Evolutionary conservation across 2,797 vertebrate species (phyloP).

Genomic region (Harpagifer antarcticus): DNA sequence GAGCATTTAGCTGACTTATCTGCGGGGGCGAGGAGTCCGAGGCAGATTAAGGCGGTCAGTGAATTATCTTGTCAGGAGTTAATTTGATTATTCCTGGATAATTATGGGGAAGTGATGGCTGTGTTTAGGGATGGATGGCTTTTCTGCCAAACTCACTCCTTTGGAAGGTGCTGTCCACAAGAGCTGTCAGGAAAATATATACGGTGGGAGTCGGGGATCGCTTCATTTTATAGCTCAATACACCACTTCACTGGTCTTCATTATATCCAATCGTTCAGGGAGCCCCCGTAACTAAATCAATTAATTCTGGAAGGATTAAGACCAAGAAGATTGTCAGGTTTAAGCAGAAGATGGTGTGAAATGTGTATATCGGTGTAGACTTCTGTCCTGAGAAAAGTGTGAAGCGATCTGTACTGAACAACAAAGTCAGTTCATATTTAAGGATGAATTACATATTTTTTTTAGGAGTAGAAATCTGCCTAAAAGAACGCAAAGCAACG

Average conservation of each 20-base stretch:
- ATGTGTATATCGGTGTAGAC: constrained; percentile 9
- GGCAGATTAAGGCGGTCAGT: constrained; percentile 65
- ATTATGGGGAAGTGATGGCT: constrained; percentile 80
- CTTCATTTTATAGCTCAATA: constrained; percentile 73
- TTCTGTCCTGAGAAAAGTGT: neutral
- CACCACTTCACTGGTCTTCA: constrained; percentile 60
- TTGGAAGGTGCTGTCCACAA: constrained; percentile 55
- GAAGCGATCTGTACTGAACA: neutral
- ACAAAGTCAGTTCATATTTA: neutral
- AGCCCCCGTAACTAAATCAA: constrained; percentile 40
- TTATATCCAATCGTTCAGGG: constrained; percentile 43
- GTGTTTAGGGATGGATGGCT: constrained; percentile 72
- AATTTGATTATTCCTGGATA: constrained; percentile 83
- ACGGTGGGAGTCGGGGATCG: constrained; percentile 49
- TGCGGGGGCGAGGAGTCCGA: constrained; percentile 46
- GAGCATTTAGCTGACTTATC: constrained; percentile 70
- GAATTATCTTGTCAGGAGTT: constrained; percentile 83
- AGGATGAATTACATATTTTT: no score
- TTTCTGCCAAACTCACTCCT: constrained; percentile 59
- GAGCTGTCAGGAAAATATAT: constrained; percentile 69
- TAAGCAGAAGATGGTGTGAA: constrained; percentile 6
- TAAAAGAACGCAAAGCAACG: neutral
- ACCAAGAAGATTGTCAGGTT: constrained; percentile 17
- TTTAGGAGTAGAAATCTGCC: neutral
- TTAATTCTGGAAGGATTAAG: constrained; percentile 30